Evolutionary conservation across 1,140 invertebrate species (phyloP).

Genomic region (Mizuhopecten yessoensis): DNA sequence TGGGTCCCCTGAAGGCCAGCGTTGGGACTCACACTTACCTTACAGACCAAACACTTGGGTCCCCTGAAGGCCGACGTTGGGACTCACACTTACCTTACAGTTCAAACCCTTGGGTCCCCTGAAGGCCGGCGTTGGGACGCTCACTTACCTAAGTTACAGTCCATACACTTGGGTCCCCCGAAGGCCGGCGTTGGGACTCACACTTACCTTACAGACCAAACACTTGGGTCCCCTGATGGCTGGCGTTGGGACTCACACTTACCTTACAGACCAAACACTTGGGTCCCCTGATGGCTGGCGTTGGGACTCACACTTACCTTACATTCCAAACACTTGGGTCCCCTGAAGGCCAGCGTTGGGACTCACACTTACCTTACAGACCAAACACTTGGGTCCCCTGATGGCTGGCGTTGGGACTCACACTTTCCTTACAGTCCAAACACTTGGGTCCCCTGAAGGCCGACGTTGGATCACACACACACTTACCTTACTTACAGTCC

Average conservation of each 20-base stretch:
- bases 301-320: too few species aligned
- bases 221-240: too few species aligned
- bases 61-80: conserved; percentile 87
- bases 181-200: too few species aligned
- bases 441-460: conserved; percentile 90
- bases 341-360: conserved; percentile 86
- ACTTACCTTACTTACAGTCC: conserved; percentile 92
- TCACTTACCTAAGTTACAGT: too few species aligned
- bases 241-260: too few species aligned
- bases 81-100: conserved; percentile 93
- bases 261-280: too few species aligned
- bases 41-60: conserved; percentile 95
- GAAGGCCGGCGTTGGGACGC: conserved; percentile 86
- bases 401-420: conserved; percentile 89
- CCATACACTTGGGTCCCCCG: too few species aligned
- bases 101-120: too few species aligned
- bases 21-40: conserved; percentile 87
- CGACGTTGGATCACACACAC: conserved; percentile 87
- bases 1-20: conserved; percentile 87
- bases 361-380: conserved; percentile 92
- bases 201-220: too few species aligned
- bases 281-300: too few species aligned
- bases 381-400: conserved; percentile 91
- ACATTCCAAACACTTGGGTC: too few species aligned
- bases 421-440: conserved; percentile 92